A percentile compares a stretch with the other conserved stretches of the same genome.
phyloP scores from a whole-genome alignment of 2,888 invertebrate species.

The Ichneumon xanthorius region DNA sequence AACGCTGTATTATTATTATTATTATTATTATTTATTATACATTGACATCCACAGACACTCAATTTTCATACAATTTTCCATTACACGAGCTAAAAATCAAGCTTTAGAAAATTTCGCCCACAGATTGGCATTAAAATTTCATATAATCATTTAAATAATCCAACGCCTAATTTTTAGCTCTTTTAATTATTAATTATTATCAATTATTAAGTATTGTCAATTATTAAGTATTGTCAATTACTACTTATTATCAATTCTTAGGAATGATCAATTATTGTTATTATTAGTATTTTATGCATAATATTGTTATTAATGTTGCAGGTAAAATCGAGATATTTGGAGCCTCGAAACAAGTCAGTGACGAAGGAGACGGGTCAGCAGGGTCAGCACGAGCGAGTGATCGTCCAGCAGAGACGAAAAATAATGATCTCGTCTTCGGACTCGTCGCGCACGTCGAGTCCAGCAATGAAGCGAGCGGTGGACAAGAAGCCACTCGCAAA shows the following conservation, averaged over 20 bases:
- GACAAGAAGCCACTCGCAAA: slow-evolving; percentile 80
- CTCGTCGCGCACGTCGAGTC: slow-evolving; percentile 90
- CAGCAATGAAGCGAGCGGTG: slow-evolving; percentile 86
- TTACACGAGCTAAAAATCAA: too few species aligned
- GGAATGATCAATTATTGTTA: neutral
- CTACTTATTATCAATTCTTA: too few species aligned
- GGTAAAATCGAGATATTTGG: slow-evolving; percentile 88
- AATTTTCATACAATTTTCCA: too few species aligned
- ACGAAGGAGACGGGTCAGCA: slow-evolving; percentile 76
- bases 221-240: too few species aligned
- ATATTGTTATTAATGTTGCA: slow-evolving; percentile 64
- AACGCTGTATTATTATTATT: neutral
- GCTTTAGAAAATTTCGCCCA: too few species aligned
- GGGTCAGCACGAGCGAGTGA: slow-evolving; percentile 77
- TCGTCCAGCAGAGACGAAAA: slow-evolving; percentile 84
- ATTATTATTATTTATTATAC: neutral
- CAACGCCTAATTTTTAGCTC: neutral
- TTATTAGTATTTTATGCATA: neutral
- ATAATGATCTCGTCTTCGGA: slow-evolving; percentile 88
- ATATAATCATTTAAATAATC: neutral
- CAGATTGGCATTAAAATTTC: neutral
- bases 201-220: too few species aligned
- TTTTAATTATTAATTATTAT: too few species aligned
- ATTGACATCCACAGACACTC: too few species aligned
- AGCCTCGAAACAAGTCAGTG: slow-evolving; percentile 85